Evolutionary conservation across 2,797 vertebrate genomes (phyloP).

Genomic region (Scolopax bukidnonensis): DNA sequence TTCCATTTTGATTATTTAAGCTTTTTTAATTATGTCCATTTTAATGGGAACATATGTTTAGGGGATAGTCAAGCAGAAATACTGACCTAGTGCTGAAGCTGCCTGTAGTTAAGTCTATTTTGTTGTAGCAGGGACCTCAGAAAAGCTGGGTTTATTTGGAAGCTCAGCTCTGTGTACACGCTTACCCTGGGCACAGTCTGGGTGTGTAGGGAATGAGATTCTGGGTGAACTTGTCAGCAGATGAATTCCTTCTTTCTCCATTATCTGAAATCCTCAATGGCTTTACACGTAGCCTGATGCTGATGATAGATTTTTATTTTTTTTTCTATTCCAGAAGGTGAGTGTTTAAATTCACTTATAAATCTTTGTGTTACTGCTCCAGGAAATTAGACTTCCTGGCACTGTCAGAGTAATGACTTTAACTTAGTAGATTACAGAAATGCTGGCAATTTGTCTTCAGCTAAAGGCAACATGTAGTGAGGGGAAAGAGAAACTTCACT

Average conservation of each 20-base stretch:
- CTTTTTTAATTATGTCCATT: background rate
- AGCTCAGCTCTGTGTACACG: background rate
- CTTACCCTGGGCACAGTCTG: background rate
- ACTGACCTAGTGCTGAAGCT: background rate
- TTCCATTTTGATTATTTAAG: background rate
- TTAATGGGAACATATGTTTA: background rate
- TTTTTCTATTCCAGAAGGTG: constrained; percentile 55
- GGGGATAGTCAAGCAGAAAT: background rate
- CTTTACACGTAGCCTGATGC: constrained; percentile 15
- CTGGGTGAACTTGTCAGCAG: constrained; percentile 21
- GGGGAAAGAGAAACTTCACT: background rate
- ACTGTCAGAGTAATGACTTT: constrained; percentile 66
- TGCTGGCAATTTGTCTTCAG: constrained; percentile 62
- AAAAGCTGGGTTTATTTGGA: background rate
- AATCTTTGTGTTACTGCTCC: constrained; percentile 67
- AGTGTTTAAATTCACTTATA: constrained; percentile 62
- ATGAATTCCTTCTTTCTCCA: constrained; percentile 13
- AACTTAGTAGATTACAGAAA: constrained; percentile 66
- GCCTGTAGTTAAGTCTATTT: background rate
- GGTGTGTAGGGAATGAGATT: background rate
- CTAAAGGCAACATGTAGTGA: constrained; percentile 31
- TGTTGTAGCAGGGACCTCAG: background rate
- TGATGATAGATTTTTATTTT: constrained; percentile 37
- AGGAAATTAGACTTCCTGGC: constrained; percentile 71
- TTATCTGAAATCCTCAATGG: constrained; percentile 20